Evolutionary conservation across 2,888 invertebrate genomes (phyloP).

Genomic region (Spilosoma lubricipeda): DNA sequence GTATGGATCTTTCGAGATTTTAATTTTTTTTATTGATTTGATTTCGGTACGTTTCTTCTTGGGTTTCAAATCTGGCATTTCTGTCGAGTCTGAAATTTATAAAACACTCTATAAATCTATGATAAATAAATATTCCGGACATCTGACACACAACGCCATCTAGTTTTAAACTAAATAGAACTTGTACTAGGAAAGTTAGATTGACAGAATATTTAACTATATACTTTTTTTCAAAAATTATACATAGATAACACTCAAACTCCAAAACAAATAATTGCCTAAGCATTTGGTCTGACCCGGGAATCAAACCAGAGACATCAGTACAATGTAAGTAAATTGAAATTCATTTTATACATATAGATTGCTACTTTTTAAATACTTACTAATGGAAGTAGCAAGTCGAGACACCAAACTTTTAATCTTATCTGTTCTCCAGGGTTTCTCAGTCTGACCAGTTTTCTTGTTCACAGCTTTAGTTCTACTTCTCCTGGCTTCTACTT

Average conservation of each 20-base stretch:
- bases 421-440: conserved; percentile 51
- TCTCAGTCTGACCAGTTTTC: conserved; percentile 29
- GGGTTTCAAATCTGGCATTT: conserved; percentile 49
- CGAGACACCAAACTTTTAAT: conserved; percentile 58
- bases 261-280: too few relatives aligned
- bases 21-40: conserved; percentile 47
- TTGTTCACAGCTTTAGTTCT: conserved; percentile 30
- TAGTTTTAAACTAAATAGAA: too few relatives aligned
- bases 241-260: too few relatives aligned
- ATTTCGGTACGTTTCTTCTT: conserved; percentile 30
- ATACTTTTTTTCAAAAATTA: too few relatives aligned
- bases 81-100: conserved; percentile 55
- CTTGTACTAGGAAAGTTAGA: too few relatives aligned
- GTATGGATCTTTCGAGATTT: conserved; percentile 40
- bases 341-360: neutral
- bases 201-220: too few relatives aligned
- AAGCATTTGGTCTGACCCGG: too few relatives aligned
- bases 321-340: too few relatives aligned
- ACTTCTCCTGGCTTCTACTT: conserved; percentile 28
- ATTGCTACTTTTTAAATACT: conserved; percentile 38
- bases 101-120: neutral
- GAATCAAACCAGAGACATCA: too few relatives aligned
- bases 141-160: neutral
- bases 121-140: neutral
- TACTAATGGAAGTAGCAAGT: conserved; percentile 62